Percentiles rank a stretch among this genome's conserved stretches.
Conservation (phyloP, 2,888 invertebrate genomes). For the Zhuqinia jingwanae region DNA sequence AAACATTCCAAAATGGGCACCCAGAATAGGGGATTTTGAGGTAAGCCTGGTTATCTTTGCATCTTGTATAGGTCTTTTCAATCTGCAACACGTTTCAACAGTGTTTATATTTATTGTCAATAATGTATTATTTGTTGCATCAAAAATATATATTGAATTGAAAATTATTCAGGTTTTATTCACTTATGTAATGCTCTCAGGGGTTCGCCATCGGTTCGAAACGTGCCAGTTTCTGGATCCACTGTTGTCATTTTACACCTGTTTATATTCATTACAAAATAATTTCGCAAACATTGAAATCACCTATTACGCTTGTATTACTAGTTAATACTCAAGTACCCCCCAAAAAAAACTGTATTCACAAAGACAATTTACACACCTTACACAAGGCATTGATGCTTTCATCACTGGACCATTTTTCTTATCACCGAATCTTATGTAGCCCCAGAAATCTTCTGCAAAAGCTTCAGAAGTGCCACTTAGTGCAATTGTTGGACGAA, state of each 20-base stretch:
- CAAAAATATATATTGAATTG: too few relatives aligned
- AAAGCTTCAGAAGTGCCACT: slow-evolving; percentile 73
- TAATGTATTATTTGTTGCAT: too few relatives aligned
- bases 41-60: slow-evolving; percentile 54
- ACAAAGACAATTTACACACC: slow-evolving; percentile 69
- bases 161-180: too few relatives aligned
- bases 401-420: slow-evolving; percentile 74
- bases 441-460: slow-evolving; percentile 76
- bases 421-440: slow-evolving; percentile 69
- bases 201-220: slow-evolving; percentile 72
- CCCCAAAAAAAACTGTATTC: too few relatives aligned
- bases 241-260: slow-evolving; percentile 75
- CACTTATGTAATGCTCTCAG: slow-evolving; percentile 70
- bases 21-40: slow-evolving; percentile 68
- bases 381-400: slow-evolving; percentile 71
- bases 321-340: too few relatives aligned
- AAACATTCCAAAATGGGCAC: slow-evolving; percentile 73
- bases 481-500: slow-evolving; percentile 73
- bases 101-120: too few relatives aligned
- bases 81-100: slow-evolving; percentile 23
- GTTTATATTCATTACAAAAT: too few relatives aligned
- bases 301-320: too few relatives aligned
- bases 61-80: slow-evolving; percentile 66
- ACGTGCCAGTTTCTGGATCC: slow-evolving; percentile 71
- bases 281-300: too few relatives aligned